phyloP scores from a whole-genome alignment of 92 coral and sea anemone genomes.

The Isaurus tuberculatus region DNA sequence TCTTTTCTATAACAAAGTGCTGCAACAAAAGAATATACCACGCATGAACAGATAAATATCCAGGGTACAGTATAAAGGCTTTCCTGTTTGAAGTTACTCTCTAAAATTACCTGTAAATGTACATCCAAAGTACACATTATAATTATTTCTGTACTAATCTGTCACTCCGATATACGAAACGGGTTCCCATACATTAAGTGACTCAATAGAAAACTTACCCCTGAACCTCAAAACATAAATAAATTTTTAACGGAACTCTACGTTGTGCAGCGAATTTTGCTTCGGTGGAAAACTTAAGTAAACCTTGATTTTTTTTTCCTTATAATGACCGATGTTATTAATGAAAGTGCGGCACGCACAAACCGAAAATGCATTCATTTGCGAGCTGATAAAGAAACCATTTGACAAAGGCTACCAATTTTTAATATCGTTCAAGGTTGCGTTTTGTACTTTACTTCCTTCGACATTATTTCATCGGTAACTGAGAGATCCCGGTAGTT shows the following conservation, averaged over 20 bases:
- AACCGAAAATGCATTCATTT: neutral
- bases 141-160: neutral
- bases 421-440: neutral
- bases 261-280: neutral
- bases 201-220: constrained; percentile 9
- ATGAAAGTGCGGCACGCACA: neutral
- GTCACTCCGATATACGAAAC: neutral
- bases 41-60: neutral
- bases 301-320: neutral
- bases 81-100: neutral
- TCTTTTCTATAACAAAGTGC: neutral
- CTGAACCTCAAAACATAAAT: neutral
- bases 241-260: neutral
- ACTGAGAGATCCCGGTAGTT: neutral
- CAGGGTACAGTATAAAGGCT: neutral
- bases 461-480: neutral
- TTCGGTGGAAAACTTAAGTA: neutral
- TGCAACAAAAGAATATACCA: constrained; percentile 12
- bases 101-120: neutral
- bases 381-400: neutral
- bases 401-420: neutral
- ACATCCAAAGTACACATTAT: neutral
- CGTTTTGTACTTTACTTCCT: neutral
- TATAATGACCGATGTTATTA: neutral
- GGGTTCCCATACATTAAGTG: neutral